A percentile compares a stretch with the other conserved stretches of the same genome.
phyloP scores from a whole-genome alignment of 1,140 invertebrate genomes.

The Hylyphantes graminicola region DNA sequence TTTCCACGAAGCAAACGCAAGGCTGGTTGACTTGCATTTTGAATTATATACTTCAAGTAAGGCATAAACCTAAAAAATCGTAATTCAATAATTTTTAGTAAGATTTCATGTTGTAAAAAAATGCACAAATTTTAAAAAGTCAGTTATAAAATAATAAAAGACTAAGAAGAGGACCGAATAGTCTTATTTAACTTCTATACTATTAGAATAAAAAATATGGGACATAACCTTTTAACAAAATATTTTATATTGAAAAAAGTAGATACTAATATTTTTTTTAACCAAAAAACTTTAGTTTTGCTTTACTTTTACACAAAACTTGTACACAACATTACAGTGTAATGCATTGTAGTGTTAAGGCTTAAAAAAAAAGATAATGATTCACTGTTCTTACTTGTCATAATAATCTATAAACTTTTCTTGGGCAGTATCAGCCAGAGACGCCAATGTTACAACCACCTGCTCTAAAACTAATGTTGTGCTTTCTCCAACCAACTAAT shows the following conservation, averaged over 20 bases:
- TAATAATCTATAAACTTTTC: conserved; percentile 89
- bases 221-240: no score
- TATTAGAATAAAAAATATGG: not conserved
- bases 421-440: conserved; percentile 98
- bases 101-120: not conserved
- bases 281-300: not conserved
- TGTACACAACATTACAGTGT: no score
- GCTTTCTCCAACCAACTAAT: conserved; percentile 86
- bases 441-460: conserved; percentile 97
- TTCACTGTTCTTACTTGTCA: conserved; percentile 68
- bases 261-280: not conserved
- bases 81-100: not conserved
- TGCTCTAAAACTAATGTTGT: conserved; percentile 98
- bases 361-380: not conserved
- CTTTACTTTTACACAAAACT: not conserved
- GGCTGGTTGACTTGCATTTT: conserved; percentile 89
- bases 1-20: conserved; percentile 91
- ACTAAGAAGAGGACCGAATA: not conserved
- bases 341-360: no score
- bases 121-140: not conserved
- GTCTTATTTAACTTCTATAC: not conserved
- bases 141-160: not conserved
- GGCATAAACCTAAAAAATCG: conserved; percentile 82
- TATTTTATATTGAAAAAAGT: not conserved
- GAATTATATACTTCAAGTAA: conserved; percentile 96